Evolutionary conservation across 1,140 invertebrate species (phyloP).

Genomic region (Capitella teleta): DNA sequence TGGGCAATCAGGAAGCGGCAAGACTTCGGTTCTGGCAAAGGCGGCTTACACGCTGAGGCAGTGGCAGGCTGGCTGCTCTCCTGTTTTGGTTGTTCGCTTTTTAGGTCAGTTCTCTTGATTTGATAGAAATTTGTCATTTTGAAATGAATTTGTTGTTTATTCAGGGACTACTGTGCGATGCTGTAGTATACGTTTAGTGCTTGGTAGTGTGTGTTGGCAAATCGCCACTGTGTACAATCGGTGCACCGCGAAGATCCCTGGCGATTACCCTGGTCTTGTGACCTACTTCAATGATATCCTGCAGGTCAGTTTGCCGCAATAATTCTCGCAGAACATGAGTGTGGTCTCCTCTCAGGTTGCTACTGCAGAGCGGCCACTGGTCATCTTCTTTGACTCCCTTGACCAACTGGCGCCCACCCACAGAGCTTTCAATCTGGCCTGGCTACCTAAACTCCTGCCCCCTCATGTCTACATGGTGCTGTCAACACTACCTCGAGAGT

Average conservation of each 20-base stretch:
- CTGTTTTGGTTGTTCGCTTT: slow-evolving; percentile 76
- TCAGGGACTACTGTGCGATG: slow-evolving; percentile 73
- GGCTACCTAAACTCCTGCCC: slow-evolving; percentile 30
- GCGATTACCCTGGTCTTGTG: slow-evolving; percentile 11
- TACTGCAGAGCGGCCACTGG: slow-evolving; percentile 17
- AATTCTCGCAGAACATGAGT: not conserved
- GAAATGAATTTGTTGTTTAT: not conserved
- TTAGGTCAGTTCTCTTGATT: slow-evolving; percentile 47
- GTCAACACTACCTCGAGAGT: slow-evolving; percentile 32
- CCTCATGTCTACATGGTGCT: slow-evolving; percentile 58
- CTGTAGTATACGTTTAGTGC: slow-evolving; percentile 74
- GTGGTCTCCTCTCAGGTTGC: slow-evolving; percentile 3
- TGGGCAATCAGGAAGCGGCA: slow-evolving; percentile 30
- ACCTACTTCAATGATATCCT: slow-evolving; percentile 11
- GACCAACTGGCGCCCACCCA: slow-evolving; percentile 28
- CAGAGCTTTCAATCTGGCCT: slow-evolving; percentile 26
- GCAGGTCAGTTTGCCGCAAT: slow-evolving; percentile 1
- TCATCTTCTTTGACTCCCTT: slow-evolving; percentile 37
- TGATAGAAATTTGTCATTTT: not conserved
- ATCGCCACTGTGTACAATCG: slow-evolving; percentile 8
- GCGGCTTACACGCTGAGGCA: slow-evolving; percentile 10
- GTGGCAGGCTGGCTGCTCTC: slow-evolving; percentile 46
- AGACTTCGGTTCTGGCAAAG: slow-evolving; percentile 31
- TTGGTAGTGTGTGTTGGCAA: slow-evolving; percentile 80
- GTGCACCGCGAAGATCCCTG: slow-evolving; percentile 1